Base-by-base conservation (phyloP, 2,888 invertebrate genomes). In the Eurytoma californica region DNA sequence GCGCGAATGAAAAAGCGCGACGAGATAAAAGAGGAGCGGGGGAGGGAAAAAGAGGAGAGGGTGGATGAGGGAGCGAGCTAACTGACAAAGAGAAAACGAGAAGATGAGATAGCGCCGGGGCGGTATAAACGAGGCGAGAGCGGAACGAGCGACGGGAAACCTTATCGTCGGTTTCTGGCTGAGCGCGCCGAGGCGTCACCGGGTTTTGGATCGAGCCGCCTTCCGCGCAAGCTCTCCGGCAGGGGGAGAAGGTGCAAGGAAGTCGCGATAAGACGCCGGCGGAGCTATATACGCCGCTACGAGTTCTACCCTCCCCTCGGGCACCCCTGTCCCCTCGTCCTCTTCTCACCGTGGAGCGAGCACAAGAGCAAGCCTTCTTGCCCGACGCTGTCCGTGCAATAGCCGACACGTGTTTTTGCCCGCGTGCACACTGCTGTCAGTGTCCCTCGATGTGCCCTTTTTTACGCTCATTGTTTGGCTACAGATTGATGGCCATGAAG, bases 161-260 rank as follows among this genome's bases (percentile, higher is more conserved):
- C 90, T 90, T 90, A 90, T 89, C 90, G 88, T 87, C 85, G 89
- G 86, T 89, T 89, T 88, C 88, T 88, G 87, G 88, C 86, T 89
- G 89, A 89, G 86, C 87, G 89, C 87, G 68, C 58, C 86, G 86
- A 84, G 85, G 87, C 88, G 88, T 88, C 87, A 86, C 87, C 86
- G 87, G 88, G 86, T 87, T 88, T 87, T 85, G 87, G 87, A 84
- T 66, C 60, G 82, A 81, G 39, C 39, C 39, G 39, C 39, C 39
- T 39, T 39, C 39, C 74, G 68, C 55, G 82, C 66, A 79, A 83
- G 76, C 20, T 39, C 39, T 39, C 39, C 39, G 67, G 77, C 57
- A 14, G 53, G 73, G 82, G 78, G 80, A 82, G 80, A 47, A 72
- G 83, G 82, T 80, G 83, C 76, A 73, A 80, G 82, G 81, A 82